A percentile compares a stretch with the other conserved stretches of the same genome.
phyloP scores from a whole-genome alignment of 1,140 invertebrate genomes.

The Scaptomyza hsui region DNA sequence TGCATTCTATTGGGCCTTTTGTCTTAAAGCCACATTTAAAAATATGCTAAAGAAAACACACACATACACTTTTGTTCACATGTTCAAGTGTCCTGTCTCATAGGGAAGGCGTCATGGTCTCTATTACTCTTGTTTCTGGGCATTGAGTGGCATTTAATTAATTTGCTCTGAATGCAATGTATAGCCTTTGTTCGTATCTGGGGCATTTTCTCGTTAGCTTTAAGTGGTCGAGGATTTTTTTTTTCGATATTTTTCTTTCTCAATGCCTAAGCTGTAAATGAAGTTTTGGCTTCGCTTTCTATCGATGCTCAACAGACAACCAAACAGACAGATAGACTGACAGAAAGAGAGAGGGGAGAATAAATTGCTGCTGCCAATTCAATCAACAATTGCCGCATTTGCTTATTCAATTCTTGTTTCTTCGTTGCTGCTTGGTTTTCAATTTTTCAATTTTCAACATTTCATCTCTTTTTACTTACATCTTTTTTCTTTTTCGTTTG shows the following conservation, averaged over 20 bases:
- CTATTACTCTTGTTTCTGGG: conserved; percentile 15
- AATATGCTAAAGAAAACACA: background rate
- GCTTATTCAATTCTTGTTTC: conserved; percentile 30
- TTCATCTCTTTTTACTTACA: background rate
- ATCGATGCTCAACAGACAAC: conserved; percentile 4
- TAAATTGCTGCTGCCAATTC: conserved; percentile 25
- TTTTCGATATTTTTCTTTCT: background rate
- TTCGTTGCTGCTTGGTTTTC: conserved; percentile 3
- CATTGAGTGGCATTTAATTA: conserved; percentile 78
- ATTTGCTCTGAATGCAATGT: conserved; percentile 59
- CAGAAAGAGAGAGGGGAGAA: background rate
- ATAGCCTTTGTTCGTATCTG: conserved; percentile 5
- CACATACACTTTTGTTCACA: conserved; percentile 27
- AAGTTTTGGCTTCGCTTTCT: conserved; percentile 20
- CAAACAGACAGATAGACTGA: background rate
- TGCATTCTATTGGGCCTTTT: conserved; percentile 26
- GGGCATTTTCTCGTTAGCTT: conserved; percentile 27
- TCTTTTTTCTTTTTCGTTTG: background rate
- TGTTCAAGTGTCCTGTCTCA: conserved; percentile 1
- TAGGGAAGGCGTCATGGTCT: background rate
- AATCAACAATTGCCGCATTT: conserved; percentile 45
- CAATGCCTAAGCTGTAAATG: conserved; percentile 41
- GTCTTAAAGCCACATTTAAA: conserved; percentile 14
- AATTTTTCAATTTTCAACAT: conserved; percentile 1
- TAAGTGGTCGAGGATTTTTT: conserved; percentile 9